A percentile compares a stretch with the other conserved stretches of the same genome.
These are phyloP conservation scores for Noctilio leporinus DNA, from an alignment of 2,113 vertebrate genomes.

Conservation along the genomic window DNA sequence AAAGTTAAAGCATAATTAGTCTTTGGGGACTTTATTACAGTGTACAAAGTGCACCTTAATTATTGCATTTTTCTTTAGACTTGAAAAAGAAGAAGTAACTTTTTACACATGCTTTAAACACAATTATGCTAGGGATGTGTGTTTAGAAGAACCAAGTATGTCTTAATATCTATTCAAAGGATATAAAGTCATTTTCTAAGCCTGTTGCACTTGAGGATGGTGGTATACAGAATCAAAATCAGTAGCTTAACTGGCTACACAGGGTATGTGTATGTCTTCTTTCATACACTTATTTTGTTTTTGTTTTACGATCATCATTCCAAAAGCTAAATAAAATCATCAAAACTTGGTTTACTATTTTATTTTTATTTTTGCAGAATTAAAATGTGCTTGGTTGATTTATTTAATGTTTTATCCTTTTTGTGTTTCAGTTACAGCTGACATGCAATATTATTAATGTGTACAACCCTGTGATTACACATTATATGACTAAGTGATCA, in stretches of 20 bases:
- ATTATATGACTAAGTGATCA: too few species aligned
- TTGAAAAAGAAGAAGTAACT: neutral
- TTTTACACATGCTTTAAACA: neutral
- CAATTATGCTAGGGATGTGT: neutral
- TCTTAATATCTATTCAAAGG: neutral
- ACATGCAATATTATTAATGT: too few species aligned
- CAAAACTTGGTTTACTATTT: neutral
- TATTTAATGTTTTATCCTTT: too few species aligned
- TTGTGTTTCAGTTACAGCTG: too few species aligned
- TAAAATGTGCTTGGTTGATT: too few species aligned
- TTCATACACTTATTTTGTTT: neutral
- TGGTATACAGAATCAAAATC: neutral
- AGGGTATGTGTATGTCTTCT: neutral
- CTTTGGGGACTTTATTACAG: neutral
- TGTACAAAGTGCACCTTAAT: neutral
- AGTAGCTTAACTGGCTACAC: neutral
- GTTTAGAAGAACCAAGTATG: neutral
- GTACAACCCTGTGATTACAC: too few species aligned
- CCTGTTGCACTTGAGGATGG: neutral
- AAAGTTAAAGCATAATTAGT: neutral
- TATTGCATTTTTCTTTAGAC: neutral
- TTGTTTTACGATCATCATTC: neutral
- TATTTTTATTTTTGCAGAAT: neutral
- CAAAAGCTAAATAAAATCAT: neutral
- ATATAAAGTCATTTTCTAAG: neutral